Evolutionary conservation across 2,888 invertebrate genomes (phyloP).

Genomic region (Synanthedon andrenaeformis): DNA sequence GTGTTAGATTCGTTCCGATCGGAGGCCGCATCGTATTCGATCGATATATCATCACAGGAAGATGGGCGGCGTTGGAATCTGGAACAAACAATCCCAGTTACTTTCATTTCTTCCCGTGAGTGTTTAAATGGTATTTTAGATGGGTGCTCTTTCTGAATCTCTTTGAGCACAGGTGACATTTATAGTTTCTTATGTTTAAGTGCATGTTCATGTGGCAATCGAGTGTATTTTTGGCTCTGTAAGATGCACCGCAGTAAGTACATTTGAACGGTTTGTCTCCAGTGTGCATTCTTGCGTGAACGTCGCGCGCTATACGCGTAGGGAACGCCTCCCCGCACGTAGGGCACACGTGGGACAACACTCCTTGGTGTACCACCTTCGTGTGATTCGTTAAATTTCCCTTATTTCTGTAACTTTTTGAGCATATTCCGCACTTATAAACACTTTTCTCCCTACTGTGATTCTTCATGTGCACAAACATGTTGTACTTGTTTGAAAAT

Average conservation of each 20-base stretch:
- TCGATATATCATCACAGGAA: not conserved
- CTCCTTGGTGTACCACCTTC: constrained; percentile 47
- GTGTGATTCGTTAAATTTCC: constrained; percentile 54
- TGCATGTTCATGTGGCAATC: constrained; percentile 40
- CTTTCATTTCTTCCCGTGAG: constrained; percentile 27
- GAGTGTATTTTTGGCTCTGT: constrained; percentile 36
- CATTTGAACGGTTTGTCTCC: constrained; percentile 58
- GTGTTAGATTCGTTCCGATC: not conserved
- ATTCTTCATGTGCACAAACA: constrained; percentile 51
- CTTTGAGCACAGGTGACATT: constrained; percentile 37
- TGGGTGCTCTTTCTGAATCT: constrained; percentile 46
- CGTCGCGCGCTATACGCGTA: constrained; percentile 39
- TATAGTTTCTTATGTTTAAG: constrained; percentile 30
- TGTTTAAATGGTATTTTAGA: constrained; percentile 40
- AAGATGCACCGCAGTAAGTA: constrained; percentile 41
- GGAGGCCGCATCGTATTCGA: not conserved
- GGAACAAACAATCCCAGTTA: constrained; percentile 46
- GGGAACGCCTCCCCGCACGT: constrained; percentile 63
- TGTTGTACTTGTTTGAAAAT: constrained; percentile 61
- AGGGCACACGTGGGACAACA: constrained; percentile 44
- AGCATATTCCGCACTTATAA: constrained; percentile 52
- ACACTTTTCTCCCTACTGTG: constrained; percentile 25
- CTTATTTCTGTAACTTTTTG: constrained; percentile 47
- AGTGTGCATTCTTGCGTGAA: constrained; percentile 52
- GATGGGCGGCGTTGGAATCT: constrained; percentile 17